phyloP scores from a whole-genome alignment of 2,113 vertebrate species.

The Sphyrna mokarran region DNA sequence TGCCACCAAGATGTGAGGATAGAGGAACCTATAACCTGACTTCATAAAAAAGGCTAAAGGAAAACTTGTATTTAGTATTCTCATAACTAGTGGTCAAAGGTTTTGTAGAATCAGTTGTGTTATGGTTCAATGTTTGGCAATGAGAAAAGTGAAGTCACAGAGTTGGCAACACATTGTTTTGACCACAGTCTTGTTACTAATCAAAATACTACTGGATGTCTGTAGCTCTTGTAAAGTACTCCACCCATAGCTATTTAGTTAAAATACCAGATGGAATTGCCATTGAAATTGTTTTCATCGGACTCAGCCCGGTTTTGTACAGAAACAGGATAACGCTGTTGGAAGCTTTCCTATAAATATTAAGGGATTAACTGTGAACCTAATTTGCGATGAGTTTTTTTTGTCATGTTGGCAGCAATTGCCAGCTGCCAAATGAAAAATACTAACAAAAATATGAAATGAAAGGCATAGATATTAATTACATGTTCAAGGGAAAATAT shows the following conservation, averaged over 20 bases:
- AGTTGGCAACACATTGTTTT: neutral
- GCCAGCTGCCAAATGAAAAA: neutral
- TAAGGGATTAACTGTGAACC: neutral
- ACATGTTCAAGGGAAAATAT: neutral
- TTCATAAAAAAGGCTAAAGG: neutral
- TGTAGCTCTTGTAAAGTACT: neutral
- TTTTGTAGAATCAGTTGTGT: neutral
- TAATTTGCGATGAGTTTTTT: neutral
- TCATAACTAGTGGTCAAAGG: neutral
- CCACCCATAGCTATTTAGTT: neutral
- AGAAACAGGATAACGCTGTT: neutral
- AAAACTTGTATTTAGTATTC: neutral
- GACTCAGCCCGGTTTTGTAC: neutral
- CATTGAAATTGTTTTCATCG: neutral
- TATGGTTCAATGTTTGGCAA: neutral
- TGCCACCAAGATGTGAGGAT: neutral
- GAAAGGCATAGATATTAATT: neutral
- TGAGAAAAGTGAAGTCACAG: neutral
- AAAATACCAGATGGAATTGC: constrained; percentile 19
- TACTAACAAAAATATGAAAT: constrained; percentile 5
- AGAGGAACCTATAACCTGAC: neutral
- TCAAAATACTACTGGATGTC: neutral
- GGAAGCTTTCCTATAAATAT: neutral
- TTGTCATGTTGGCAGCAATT: neutral
- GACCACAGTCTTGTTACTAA: constrained; percentile 20